Base-by-base conservation (phyloP, 2,888 invertebrate genomes). In the Melanostoma scalare region DNA sequence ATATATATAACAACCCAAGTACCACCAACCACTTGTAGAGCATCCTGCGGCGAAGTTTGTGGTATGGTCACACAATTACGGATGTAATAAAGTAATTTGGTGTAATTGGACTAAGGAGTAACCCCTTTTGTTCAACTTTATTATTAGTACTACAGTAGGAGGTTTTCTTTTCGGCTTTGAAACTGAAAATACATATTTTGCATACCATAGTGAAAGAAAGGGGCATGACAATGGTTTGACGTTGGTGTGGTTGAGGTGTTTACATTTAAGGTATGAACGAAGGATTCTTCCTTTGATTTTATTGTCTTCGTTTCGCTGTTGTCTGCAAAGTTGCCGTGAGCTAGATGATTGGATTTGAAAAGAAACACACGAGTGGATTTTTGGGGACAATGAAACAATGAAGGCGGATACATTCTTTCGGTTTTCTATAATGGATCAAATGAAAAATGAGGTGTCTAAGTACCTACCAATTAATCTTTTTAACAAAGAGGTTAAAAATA, bases 51-150 rank as follows among this genome's bases (percentile, higher is more conserved):
- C 81, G 79, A 74, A 78, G 52, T 79, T 84, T 71, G 84, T 84
- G 84, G 84, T 79, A 88, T 88, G 89, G 90, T 89, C 89, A 89
- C 89, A 90, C 90, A 90, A 90, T 90, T 90, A 90, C 89, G 90
- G 89, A 90, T 89, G 90, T 90, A 90, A 90, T 90, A 90, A 90
- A 90, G 89, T 89, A 90, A 90, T 90, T 90, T 90, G 88, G 87
- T 89, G 89, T 89, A 89, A 90, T 90, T 88, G 90, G 90, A 89
- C 88, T 88, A 86, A 88, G 85, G 86, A 84, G 79, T 74, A 84
- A 84, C 84, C 84, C 84, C 84, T 84, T 84, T 84, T 84, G 84
- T 84, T 84, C 84, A 79, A 84, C 79, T 84, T 84, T 84, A 84
- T 84, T 74, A 79, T 75, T 79, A 63, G 50, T 50, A 63, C 44